Base-by-base conservation (phyloP, 2,888 invertebrate genomes). In the Danaus chrysippus region DNA sequence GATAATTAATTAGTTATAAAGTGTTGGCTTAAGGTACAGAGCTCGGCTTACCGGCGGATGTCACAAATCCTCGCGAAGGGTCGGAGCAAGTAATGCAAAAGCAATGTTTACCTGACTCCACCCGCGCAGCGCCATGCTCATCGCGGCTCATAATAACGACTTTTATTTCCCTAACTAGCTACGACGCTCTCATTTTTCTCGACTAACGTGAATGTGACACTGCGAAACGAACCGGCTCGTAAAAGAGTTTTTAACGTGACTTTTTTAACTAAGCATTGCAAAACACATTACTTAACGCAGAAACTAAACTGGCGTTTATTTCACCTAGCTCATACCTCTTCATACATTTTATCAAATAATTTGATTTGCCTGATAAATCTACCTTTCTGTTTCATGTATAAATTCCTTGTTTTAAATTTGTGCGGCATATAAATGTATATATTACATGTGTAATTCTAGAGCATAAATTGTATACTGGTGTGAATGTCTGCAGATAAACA, bases 131-230 rank as follows among this genome's bases (percentile, higher is more conserved):
- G 63, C 64, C 58, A 61, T 71, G 71, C 71, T 64, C 71, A 69
- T 71, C 71, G 63, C 81, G 77, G 83, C 82, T 85, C 83, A 86
- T 87, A 85, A 84, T 85, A 85, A 84, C 82, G 74, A 76, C 84
- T 85, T 85, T 87, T 88, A 87, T 87, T 84, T 80, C 83, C 83
- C 81, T 86, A 87, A 88, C 84, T 87, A 84, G 85, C 84, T 83
- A 75, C 83, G 79, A 83, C 79, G 82, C 82, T 84, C 84, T 84
- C 81, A 83, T 87, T 88, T n/a, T 86, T 81, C 83, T 83, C 80
- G 83, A 83, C 84, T 86, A 87, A 83, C 82, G 82, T 82, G 82
- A 81, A 88, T 88, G 84, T 87, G 83, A 79, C 83, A 82, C 80
- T 71, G 78, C 76, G 71, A 82, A 86, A 85, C 80, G 82, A 86